Percentiles rank a stretch among this genome's conserved stretches.
Conservation (phyloP, 2,888 invertebrate species). For the Aphodius sticticus region DNA sequence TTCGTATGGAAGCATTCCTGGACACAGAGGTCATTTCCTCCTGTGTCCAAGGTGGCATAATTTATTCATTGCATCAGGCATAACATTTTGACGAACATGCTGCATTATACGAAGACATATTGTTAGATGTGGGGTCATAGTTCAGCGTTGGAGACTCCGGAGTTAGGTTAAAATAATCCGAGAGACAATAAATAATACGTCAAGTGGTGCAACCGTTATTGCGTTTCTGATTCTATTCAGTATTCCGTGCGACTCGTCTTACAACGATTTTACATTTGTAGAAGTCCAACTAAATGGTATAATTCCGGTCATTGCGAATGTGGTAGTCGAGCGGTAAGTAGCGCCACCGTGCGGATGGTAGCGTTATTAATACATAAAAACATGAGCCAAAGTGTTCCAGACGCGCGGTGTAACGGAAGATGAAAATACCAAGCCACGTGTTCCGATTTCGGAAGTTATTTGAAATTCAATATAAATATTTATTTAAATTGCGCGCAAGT, state of each 20-base stretch:
- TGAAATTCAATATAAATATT: no score
- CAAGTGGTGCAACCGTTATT: neutral
- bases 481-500: no score
- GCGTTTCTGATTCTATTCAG: neutral
- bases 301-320: neutral
- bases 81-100: neutral
- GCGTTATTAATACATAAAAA: neutral
- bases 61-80: neutral
- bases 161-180: neutral
- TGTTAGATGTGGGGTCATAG: neutral
- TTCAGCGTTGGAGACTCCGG: neutral
- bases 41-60: neutral
- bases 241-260: neutral
- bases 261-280: slow-evolving; percentile 4
- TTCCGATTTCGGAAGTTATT: no score
- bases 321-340: neutral
- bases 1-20: neutral
- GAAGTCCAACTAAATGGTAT: neutral
- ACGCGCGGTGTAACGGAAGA: no score
- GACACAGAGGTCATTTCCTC: neutral
- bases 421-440: no score
- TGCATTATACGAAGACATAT: neutral
- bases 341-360: neutral
- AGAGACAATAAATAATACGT: neutral
- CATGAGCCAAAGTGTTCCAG: neutral